Evolutionary conservation across 2,113 vertebrate genomes (phyloP), one percentile per base, ranked within the genome.

Genomic region (Bombycilla garrulus): DNA sequence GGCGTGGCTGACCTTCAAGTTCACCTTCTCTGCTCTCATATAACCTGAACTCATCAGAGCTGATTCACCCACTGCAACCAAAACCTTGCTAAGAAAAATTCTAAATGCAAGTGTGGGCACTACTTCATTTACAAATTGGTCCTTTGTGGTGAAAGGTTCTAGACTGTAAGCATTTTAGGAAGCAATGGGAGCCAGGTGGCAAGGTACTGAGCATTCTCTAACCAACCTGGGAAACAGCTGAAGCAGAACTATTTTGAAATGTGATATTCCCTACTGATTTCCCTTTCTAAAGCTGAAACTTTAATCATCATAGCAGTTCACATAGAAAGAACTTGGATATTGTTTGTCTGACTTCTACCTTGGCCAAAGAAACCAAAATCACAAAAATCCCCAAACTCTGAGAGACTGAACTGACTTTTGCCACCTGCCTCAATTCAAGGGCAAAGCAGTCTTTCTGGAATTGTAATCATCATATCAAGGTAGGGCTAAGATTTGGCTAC

Each of bases 251-350:
- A 64, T 66, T 76, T 71, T 0, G 2, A 91, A 90, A 81, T 42
- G 25, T 31, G 26, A 81, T 25, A 72, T 53, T 81, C 20, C 69
- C 28, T 44, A n/a, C 11, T 51, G 84, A 87, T 15, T 60, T 78
- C 19, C 19, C 24, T 81, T 81, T 89, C 74, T 82, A 81, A 91
- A 84, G 61, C 35, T 35, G 38, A 71, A 33, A 58, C 48, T 73
- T 84, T 36, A 81, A 60, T 60, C 57, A 94, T 71, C 78, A 87
- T 19, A 79, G 56, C 48, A 89, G 90, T 56, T 60, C 57, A 76
- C 50, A 57, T 3, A 60, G 44, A 76, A 91, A 67, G 40, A 84
- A 76, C 64, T 60, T 45, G 85, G 66, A 74, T 82, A 82, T 15
- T 71, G 57, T 48, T 89, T 50, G 6, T 56, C 62, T 74, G 33